phyloP scores from a whole-genome alignment of 2,888 invertebrate species.

The Pristionchus exspectatus region DNA sequence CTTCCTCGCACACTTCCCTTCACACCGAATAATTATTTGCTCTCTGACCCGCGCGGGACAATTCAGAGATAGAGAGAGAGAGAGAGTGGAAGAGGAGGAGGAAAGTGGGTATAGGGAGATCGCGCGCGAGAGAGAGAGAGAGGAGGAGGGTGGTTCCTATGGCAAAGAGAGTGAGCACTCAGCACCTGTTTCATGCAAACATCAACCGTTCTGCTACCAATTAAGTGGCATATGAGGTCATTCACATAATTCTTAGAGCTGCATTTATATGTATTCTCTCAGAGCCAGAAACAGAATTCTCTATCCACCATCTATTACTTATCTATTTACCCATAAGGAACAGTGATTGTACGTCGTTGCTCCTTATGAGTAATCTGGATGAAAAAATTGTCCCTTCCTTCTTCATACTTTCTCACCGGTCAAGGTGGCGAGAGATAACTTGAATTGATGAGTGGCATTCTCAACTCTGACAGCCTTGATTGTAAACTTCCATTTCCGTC shows the following conservation, averaged over 20 bases:
- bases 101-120: slow-evolving; percentile 9
- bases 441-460: too few species aligned
- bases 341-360: too few species aligned
- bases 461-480: too few species aligned
- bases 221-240: background rate
- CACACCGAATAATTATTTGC: slow-evolving; percentile 48
- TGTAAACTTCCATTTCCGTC: background rate
- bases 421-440: too few species aligned
- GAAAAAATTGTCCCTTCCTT: too few species aligned
- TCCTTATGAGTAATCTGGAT: too few species aligned
- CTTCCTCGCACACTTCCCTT: slow-evolving; percentile 2
- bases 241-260: too few species aligned
- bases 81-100: background rate
- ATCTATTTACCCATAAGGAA: too few species aligned
- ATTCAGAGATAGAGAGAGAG: background rate
- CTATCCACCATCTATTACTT: too few species aligned
- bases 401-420: too few species aligned
- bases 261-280: too few species aligned
- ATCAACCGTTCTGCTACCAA: background rate
- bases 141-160: background rate
- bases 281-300: too few species aligned
- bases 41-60: slow-evolving; percentile 22
- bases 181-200: background rate
- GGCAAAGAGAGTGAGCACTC: slow-evolving; percentile 19
- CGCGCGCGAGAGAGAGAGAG: slow-evolving; percentile 36